These are phyloP conservation scores for Passer montanus DNA, from an alignment of 2,113 vertebrate species.

Conservation along the genomic window DNA sequence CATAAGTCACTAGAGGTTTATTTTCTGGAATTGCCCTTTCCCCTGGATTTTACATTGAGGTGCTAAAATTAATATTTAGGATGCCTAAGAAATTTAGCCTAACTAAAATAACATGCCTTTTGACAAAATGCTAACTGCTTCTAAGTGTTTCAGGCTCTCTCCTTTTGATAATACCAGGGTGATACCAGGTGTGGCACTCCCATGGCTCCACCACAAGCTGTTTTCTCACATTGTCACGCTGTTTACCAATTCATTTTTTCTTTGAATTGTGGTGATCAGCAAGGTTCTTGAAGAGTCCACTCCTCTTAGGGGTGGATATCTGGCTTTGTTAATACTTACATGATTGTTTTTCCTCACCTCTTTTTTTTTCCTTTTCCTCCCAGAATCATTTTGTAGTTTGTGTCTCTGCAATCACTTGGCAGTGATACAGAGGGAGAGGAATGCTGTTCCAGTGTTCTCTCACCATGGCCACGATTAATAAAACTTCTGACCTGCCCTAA, in stretches of 20 bases:
- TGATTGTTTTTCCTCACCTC: accelerated
- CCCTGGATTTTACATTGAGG: background rate
- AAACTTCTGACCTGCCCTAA: background rate
- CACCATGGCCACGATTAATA: background rate
- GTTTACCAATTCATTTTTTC: background rate
- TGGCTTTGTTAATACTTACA: background rate
- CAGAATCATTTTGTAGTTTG: background rate
- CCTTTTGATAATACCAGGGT: background rate
- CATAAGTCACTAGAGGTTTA: background rate
- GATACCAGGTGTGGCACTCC: background rate
- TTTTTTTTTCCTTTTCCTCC: background rate
- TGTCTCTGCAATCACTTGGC: background rate
- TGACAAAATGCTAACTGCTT: background rate
- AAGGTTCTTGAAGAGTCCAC: background rate
- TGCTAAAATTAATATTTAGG: background rate
- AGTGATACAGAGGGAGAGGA: background rate
- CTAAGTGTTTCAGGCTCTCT: background rate
- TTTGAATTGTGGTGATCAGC: background rate
- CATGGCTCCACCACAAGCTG: background rate
- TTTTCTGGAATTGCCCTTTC: background rate
- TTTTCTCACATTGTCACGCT: accelerated
- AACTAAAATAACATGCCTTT: background rate
- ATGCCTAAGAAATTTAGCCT: background rate
- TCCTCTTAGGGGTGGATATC: background rate
- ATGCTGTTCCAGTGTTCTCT: background rate